Conservation (phyloP, 1,140 invertebrate genomes). For the Luehdorfia chinensis region DNA sequence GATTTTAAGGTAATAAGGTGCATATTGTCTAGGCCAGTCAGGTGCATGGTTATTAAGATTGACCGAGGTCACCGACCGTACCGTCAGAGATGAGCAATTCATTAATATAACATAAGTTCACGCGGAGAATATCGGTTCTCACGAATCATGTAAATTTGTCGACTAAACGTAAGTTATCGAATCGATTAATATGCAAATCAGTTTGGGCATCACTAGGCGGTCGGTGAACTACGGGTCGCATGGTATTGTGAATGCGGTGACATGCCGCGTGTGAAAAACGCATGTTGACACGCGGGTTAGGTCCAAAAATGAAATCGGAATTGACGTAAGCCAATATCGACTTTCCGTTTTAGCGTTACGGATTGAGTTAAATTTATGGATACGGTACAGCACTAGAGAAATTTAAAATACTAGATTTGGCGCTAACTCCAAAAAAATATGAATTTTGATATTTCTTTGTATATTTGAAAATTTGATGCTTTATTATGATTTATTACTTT, state of each 20-base stretch:
- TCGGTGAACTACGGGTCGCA: constrained; percentile 64
- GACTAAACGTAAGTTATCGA: constrained; percentile 74
- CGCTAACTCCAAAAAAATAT: too few relatives aligned
- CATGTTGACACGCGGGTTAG: constrained; percentile 13
- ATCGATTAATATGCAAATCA: constrained; percentile 77
- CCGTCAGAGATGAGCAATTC: constrained; percentile 68
- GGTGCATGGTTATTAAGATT: constrained; percentile 55
- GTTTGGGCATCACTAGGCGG: constrained; percentile 70
- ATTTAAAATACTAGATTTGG: not conserved
- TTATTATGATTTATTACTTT: too few relatives aligned
- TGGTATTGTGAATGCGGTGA: constrained; percentile 52
- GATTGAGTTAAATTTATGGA: not conserved
- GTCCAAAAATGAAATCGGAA: constrained; percentile 27
- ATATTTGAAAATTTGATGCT: too few relatives aligned
- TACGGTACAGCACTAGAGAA: not conserved
- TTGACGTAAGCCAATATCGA: constrained; percentile 10
- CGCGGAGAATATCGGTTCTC: constrained; percentile 65
- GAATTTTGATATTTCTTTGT: too few relatives aligned
- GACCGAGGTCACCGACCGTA: constrained; percentile 55
- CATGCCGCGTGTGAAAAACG: constrained; percentile 57
- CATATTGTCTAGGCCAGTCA: constrained; percentile 26
- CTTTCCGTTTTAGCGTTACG: constrained; percentile 8
- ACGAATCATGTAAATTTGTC: constrained; percentile 76
- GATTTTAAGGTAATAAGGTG: too few relatives aligned
- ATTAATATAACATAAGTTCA: constrained; percentile 77